phyloP scores from a whole-genome alignment of 2,888 invertebrate genomes.

The Nudaria mundana region DNA sequence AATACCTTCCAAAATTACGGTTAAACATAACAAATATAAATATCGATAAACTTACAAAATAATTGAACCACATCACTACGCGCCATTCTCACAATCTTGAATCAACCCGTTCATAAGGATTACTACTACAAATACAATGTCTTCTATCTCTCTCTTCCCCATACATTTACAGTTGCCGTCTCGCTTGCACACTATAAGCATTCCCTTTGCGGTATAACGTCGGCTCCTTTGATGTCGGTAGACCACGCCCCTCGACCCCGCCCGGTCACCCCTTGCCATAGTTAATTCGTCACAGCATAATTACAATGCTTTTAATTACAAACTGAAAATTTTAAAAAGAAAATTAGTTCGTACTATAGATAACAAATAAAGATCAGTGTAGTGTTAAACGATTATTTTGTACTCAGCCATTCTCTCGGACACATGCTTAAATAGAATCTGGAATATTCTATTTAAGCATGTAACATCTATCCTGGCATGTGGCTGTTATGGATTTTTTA shows the following conservation, averaged over 20 bases:
- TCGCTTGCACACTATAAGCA: slow-evolving; percentile 54
- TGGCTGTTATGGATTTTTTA: too few relatives aligned
- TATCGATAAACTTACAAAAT: slow-evolving; percentile 29
- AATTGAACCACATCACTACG: slow-evolving; percentile 45
- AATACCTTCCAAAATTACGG: too few relatives aligned
- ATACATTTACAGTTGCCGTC: slow-evolving; percentile 18
- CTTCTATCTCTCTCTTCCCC: slow-evolving; percentile 39
- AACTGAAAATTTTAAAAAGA: slow-evolving; percentile 51
- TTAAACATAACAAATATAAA: too few relatives aligned
- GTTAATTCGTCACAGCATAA: slow-evolving; percentile 76
- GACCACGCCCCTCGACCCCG: slow-evolving; percentile 61
- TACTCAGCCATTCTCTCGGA: too few relatives aligned
- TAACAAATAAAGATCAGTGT: too few relatives aligned
- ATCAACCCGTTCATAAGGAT: slow-evolving; percentile 71
- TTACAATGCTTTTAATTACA: slow-evolving; percentile 77
- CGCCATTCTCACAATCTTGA: slow-evolving; percentile 67
- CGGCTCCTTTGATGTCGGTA: slow-evolving; percentile 68
- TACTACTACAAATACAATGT: slow-evolving; percentile 65
- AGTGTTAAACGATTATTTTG: too few relatives aligned
- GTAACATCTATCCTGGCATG: too few relatives aligned
- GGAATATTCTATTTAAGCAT: too few relatives aligned
- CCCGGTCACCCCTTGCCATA: slow-evolving; percentile 48
- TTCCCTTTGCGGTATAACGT: slow-evolving; percentile 60
- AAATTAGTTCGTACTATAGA: too few relatives aligned
- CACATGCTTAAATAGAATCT: too few relatives aligned